These are phyloP conservation scores for Caretta caretta DNA, from an alignment of 2,113 vertebrate species.

Conservation along the genomic window DNA sequence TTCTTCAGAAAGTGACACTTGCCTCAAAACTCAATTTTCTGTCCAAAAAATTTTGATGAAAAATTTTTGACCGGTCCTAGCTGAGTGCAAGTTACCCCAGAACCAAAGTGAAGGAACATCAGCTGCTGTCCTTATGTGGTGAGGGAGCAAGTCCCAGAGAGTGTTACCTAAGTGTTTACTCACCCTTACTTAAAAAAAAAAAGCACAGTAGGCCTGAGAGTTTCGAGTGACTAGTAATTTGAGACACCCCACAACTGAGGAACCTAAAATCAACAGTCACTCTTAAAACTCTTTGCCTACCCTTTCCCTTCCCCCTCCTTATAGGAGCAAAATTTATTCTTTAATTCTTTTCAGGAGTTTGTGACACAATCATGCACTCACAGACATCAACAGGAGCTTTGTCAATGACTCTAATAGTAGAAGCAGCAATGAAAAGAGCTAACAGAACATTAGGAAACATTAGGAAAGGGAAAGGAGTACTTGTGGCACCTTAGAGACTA, in stretches of 20 bases:
- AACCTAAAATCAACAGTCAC: background rate
- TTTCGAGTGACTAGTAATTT: background rate
- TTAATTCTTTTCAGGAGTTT: background rate
- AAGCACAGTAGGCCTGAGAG: rapidly evolving
- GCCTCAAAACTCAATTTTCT: background rate
- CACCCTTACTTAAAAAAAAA: background rate
- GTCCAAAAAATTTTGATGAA: background rate
- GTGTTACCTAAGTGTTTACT: background rate
- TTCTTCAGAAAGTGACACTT: background rate
- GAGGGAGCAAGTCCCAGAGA: background rate
- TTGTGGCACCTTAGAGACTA: too few species aligned
- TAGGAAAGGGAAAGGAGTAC: background rate
- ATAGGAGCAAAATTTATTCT: background rate
- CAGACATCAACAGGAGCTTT: background rate
- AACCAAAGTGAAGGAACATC: background rate
- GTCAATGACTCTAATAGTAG: background rate
- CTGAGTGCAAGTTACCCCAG: slow-evolving; percentile 1
- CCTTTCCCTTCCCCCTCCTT: background rate
- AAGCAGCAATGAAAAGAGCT: background rate
- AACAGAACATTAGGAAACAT: background rate
- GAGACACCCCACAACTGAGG: background rate
- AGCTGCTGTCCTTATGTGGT: background rate
- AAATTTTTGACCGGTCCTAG: background rate
- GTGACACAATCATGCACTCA: background rate
- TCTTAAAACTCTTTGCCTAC: background rate